Conservation (phyloP, 1,140 invertebrate genomes). For the Pachypsylla venusta region DNA sequence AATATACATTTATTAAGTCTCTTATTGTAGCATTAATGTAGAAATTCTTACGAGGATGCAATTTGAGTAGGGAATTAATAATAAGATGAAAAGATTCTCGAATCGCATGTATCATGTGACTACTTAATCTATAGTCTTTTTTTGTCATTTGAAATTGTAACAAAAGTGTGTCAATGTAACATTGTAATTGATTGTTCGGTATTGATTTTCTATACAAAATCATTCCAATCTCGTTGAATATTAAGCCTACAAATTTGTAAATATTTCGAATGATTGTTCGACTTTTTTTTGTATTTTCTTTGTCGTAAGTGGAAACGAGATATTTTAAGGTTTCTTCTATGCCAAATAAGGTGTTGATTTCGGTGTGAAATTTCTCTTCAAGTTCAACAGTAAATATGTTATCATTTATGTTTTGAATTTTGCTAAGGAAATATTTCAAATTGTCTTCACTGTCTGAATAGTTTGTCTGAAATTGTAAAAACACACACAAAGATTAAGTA, state of each 20-base stretch:
- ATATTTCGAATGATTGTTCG: neutral
- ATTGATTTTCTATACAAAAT: neutral
- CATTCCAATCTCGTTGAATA: neutral
- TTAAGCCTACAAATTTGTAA: neutral
- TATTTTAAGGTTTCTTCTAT: neutral
- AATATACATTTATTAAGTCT: neutral
- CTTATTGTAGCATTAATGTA: neutral
- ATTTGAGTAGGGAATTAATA: neutral
- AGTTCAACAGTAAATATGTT: neutral
- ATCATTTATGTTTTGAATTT: neutral
- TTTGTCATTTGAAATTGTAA: slow-evolving; percentile 4
- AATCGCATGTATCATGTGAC: neutral
- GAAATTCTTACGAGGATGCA: neutral
- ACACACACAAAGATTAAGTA: no score
- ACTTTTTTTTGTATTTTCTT: neutral
- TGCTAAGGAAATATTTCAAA: neutral
- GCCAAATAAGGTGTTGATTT: neutral
- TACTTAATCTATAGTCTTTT: neutral
- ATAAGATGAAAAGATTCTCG: neutral
- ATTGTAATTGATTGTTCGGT: neutral
- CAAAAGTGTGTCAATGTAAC: neutral
- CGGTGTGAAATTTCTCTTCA: neutral
- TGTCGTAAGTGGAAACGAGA: neutral
- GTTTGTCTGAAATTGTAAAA: neutral
- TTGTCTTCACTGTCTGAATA: neutral